Evolutionary conservation across 2,888 invertebrate species (phyloP), one percentile per base, ranked within the genome.

Genomic region (Oscheius sp.): DNA sequence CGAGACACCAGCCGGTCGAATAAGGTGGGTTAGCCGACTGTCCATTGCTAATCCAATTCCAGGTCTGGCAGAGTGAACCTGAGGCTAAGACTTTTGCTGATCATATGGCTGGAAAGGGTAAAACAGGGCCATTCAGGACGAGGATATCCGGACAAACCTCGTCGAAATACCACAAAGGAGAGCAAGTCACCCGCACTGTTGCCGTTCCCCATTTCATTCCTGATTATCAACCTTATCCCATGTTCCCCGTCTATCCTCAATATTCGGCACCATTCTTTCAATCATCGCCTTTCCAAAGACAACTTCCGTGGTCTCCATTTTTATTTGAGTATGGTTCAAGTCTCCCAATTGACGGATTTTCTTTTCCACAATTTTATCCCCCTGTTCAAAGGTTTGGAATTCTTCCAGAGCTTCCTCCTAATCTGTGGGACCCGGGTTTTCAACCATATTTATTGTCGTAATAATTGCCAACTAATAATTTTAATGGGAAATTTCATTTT

Each of bases 71-170:
- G 12, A 49, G 52, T 41, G 71, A 71, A 25, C 49, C 61, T 1
- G 43, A 35, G 23, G 63, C 71, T 2, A 71, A 71, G 59, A 71
- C 71, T 12, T 71, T 71, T 46, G 52, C 45, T n/a, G 71, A 71
- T 12, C 61, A 61, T 61, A 21, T 61, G 1, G n/a, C n/a, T 9
- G 61, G 61, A 61, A 41, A 25, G 21, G 41, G 18, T 16, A 61
- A 21, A 23, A n/a, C 35, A 18, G 61, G 61, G 18, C 61, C 61
- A 12, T 43, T 61, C 23, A 61, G 61, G 21, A 61, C 61, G 18
- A 61, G 61, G 41, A 18, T 61, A n/a, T 43, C 43, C 13, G 41
- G 43, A 61, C 41, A n/a, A 21, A 21, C 61, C 16, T 29, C 58
- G 3, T 13, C 49, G 18, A 49, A 55, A 55, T 21, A 25, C 21